These are phyloP conservation scores for Embiotoca jacksoni DNA, from an alignment of 2,113 vertebrate species.

Conservation along the genomic window DNA sequence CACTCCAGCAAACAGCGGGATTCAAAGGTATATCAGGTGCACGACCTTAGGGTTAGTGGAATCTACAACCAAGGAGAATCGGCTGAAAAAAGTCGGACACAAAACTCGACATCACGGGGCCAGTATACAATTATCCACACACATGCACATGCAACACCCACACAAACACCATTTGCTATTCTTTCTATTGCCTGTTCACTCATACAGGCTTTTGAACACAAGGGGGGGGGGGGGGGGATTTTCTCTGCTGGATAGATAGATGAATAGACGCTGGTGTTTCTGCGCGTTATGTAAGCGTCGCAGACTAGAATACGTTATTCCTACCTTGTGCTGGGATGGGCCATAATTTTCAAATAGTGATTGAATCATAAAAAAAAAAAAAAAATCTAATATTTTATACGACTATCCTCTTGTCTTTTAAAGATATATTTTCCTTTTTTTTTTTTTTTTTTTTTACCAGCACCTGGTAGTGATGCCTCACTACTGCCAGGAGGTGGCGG, in stretches of 20 bases:
- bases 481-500: too few relatives aligned
- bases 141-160: background rate
- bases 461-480: too few relatives aligned
- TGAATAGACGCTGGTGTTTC: background rate
- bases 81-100: constrained; percentile 58
- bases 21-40: constrained; percentile 86
- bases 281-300: background rate
- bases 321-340: background rate
- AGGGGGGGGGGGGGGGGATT: background rate
- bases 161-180: background rate
- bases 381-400: too few relatives aligned
- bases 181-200: constrained; percentile 9
- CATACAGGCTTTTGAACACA: background rate
- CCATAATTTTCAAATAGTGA: too few relatives aligned
- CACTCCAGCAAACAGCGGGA: constrained; percentile 78
- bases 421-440: too few relatives aligned
- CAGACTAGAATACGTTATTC: background rate
- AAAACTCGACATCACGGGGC: constrained; percentile 44
- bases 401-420: too few relatives aligned
- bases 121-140: constrained; percentile 26
- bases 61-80: constrained; percentile 76
- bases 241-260: background rate
- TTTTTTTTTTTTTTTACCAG: too few relatives aligned
- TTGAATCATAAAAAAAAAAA: too few relatives aligned
- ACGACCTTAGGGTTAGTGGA: constrained; percentile 82